phyloP scores from a whole-genome alignment of 1,140 invertebrate genomes.

The Choristoneura fumiferana region DNA sequence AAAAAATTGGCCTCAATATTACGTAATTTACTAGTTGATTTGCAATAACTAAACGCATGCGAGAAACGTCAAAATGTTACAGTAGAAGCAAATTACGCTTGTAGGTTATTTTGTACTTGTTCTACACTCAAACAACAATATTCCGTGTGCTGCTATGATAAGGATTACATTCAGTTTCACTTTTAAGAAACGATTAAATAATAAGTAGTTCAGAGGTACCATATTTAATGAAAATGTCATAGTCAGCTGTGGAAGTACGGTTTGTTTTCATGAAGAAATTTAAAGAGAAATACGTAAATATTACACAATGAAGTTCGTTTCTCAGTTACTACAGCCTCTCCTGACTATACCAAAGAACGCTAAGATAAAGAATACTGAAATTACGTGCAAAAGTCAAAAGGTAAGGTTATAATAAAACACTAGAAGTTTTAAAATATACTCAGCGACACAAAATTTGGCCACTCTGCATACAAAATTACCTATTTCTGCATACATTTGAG shows the following conservation, averaged over 20 bases:
- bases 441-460: no score
- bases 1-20: no score
- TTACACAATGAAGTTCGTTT: constrained; percentile 72
- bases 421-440: neutral
- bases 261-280: constrained; percentile 25
- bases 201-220: neutral
- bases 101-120: neutral
- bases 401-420: constrained; percentile 59
- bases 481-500: no score
- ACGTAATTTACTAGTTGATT: no score
- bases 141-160: neutral
- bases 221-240: neutral
- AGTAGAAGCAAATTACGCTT: neutral
- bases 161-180: no score
- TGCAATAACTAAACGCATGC: constrained; percentile 6
- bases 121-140: neutral
- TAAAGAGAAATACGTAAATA: constrained; percentile 24
- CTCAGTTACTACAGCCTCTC: constrained; percentile 81
- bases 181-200: neutral
- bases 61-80: constrained; percentile 5
- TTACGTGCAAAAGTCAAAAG: constrained; percentile 82
- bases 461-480: no score
- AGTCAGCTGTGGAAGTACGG: constrained; percentile 25
- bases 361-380: constrained; percentile 77
- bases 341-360: constrained; percentile 78